Evolutionary conservation across 2,888 invertebrate genomes (phyloP).

Genomic region (Iphiclides podalirius): DNA sequence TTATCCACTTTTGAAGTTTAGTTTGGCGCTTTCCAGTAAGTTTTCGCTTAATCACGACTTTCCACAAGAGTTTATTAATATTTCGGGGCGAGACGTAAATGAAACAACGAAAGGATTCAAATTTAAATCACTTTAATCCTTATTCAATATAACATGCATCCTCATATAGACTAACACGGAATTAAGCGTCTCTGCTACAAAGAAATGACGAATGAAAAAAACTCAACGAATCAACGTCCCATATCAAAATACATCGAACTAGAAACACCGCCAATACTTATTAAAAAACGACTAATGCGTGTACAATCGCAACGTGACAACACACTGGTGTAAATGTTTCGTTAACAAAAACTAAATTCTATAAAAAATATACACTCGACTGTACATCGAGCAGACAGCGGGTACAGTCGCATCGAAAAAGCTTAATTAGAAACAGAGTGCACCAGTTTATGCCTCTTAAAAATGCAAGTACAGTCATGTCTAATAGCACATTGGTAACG

Average conservation of each 20-base stretch:
- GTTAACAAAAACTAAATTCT: neutral
- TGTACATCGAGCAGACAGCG: neutral
- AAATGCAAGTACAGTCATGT: neutral
- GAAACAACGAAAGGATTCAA: too few relatives aligned
- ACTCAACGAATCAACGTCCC: conserved; percentile 29
- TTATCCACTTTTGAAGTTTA: too few relatives aligned
- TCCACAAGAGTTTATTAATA: too few relatives aligned
- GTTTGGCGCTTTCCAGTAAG: too few relatives aligned
- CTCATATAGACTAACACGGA: conserved; percentile 60
- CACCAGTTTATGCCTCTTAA: neutral
- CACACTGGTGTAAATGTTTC: neutral
- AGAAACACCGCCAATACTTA: conserved; percentile 4
- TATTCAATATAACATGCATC: conserved; percentile 72
- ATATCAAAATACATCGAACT: conserved; percentile 35
- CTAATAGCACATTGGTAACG: neutral
- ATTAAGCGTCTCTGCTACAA: conserved; percentile 66
- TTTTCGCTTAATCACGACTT: too few relatives aligned
- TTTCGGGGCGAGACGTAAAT: too few relatives aligned
- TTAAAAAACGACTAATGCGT: neutral
- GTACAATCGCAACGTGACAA: neutral
- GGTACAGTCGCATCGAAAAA: neutral
- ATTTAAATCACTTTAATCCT: conserved; percentile 72
- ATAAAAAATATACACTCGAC: neutral
- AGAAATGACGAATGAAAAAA: conserved; percentile 32
- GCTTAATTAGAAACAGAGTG: neutral